phyloP scores from a whole-genome alignment of 2,797 vertebrate genomes.

The Jordanella pulchra region DNA sequence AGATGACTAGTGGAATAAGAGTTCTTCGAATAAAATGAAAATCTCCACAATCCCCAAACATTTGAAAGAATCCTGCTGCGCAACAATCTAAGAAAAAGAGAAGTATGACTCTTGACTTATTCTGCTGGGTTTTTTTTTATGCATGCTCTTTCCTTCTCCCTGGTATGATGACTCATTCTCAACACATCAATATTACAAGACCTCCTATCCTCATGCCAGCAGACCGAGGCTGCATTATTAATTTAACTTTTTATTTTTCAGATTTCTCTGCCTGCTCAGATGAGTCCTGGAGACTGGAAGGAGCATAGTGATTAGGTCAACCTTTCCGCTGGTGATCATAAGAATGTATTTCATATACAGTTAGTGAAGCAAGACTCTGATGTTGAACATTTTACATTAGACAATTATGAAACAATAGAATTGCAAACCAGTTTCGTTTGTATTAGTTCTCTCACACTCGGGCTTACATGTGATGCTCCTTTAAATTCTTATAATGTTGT shows the following conservation, averaged over 20 bases:
- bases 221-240: slow-evolving; percentile 72
- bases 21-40: background rate
- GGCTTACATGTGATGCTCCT: background rate
- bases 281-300: slow-evolving; percentile 15
- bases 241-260: slow-evolving; percentile 79
- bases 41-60: background rate
- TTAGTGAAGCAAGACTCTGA: background rate
- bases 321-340: slow-evolving; percentile 7
- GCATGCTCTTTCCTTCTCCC: slow-evolving; percentile 31
- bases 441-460: no score
- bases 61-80: background rate
- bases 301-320: slow-evolving; percentile 27
- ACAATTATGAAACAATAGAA: background rate
- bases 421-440: background rate
- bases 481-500: background rate
- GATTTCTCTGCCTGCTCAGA: slow-evolving; percentile 45
- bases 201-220: slow-evolving; percentile 53
- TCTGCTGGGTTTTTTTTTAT: slow-evolving; percentile 21
- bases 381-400: background rate
- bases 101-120: slow-evolving; percentile 11
- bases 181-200: slow-evolving; percentile 80
- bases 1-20: background rate
- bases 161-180: slow-evolving; percentile 70
- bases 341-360: slow-evolving; percentile 3
- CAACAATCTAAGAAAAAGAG: background rate